These are phyloP conservation scores for Enteromius viviparus DNA, from an alignment of 2,797 vertebrate species.

Conservation along the genomic window DNA sequence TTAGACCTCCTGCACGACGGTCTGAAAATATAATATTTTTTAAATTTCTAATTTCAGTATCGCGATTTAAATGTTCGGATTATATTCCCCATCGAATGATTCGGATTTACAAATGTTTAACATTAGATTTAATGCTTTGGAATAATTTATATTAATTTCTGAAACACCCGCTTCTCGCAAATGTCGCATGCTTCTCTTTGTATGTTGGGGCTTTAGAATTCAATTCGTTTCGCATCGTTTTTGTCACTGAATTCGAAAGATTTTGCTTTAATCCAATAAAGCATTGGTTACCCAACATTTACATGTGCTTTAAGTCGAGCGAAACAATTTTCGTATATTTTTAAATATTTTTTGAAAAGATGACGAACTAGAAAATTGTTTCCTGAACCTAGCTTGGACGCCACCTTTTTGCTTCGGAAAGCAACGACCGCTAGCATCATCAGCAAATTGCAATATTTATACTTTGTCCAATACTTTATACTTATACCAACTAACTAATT, in stretches of 20 bases:
- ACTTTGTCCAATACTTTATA: not conserved
- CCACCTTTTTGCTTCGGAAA: constrained; percentile 90
- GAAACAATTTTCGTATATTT: constrained; percentile 89
- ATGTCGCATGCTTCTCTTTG: constrained; percentile 72
- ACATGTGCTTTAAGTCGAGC: constrained; percentile 63
- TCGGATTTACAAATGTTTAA: constrained; percentile 74
- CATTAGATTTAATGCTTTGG: not conserved
- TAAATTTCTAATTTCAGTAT: not conserved
- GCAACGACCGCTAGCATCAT: constrained; percentile 68
- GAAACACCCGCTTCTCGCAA: constrained; percentile 69
- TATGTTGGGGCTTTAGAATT: constrained; percentile 56
- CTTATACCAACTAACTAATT: not conserved
- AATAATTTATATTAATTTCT: constrained; percentile 91
- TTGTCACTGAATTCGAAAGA: constrained; percentile 38
- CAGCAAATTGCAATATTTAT: constrained; percentile 40
- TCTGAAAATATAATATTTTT: constrained; percentile 52
- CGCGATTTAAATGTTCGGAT: constrained; percentile 62
- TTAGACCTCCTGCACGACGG: constrained; percentile 49
- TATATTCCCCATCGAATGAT: constrained; percentile 43
- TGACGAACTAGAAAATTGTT: constrained; percentile 94
- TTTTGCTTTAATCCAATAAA: constrained; percentile 63
- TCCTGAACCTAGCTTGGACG: constrained; percentile 81
- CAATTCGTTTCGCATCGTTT: constrained; percentile 60
- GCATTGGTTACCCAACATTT: constrained; percentile 76
- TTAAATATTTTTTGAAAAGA: constrained; percentile 99